These are phyloP conservation scores for Trichacis sp. DNA, from an alignment of 2,888 invertebrate genomes.

Conservation along the genomic window DNA sequence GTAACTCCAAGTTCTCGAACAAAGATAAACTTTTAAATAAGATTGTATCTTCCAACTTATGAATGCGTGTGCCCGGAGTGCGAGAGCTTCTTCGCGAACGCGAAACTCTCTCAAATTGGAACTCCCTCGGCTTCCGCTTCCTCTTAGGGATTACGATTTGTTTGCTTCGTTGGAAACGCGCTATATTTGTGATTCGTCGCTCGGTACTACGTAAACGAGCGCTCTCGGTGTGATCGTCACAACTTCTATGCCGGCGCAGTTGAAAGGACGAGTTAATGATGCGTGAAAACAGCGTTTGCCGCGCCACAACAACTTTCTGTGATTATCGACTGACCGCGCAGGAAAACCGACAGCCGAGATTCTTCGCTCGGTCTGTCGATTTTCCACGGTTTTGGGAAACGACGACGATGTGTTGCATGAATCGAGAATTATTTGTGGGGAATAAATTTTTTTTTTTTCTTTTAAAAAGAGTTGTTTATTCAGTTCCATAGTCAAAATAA, in stretches of 20 bases:
- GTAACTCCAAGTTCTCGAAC: no score
- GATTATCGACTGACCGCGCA: constrained; percentile 12
- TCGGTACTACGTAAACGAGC: no score
- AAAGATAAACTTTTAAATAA: no score
- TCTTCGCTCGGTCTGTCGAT: constrained; percentile 41
- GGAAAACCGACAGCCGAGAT: constrained; percentile 8
- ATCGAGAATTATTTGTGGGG: not conserved
- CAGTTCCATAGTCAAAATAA: no score
- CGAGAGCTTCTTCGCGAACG: constrained; percentile 37
- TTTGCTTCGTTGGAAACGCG: no score
- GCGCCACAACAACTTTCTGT: constrained; percentile 1
- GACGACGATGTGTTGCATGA: no score
- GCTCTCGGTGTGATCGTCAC: not conserved
- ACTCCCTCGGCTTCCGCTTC: constrained; percentile 42
- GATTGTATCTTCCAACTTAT: constrained; percentile 29
- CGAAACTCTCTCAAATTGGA: constrained; percentile 29
- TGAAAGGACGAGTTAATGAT: constrained; percentile 3
- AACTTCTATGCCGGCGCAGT: no score
- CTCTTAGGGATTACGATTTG: constrained; percentile 26
- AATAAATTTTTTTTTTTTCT: no score
- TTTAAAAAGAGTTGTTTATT: no score
- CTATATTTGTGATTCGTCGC: no score
- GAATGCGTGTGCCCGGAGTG: constrained; percentile 31
- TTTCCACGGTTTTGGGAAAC: constrained; percentile 36
- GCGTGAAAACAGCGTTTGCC: constrained; percentile 9